Evolutionary conservation across 2,888 invertebrate genomes (phyloP).

Genomic region (Uropetala carovei): DNA sequence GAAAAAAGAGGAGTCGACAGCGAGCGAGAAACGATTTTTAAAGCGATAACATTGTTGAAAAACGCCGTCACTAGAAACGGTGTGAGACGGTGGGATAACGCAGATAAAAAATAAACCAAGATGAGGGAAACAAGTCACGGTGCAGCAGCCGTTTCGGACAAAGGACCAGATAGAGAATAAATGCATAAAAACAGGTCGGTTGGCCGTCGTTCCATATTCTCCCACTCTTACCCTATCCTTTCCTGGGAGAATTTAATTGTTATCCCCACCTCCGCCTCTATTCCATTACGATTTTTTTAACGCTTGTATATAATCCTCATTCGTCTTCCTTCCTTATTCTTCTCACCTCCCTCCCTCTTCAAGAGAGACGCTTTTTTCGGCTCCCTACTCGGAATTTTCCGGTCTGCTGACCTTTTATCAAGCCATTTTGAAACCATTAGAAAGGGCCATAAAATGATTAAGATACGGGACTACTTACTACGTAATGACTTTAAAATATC

Average conservation of each 20-base stretch:
- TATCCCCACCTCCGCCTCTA: not conserved
- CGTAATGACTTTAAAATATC: not conserved
- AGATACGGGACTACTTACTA: not conserved
- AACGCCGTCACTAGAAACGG: not conserved
- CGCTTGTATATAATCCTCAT: not conserved
- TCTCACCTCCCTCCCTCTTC: not conserved
- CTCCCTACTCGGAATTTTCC: not conserved
- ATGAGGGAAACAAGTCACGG: not conserved
- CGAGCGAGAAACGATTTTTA: not conserved
- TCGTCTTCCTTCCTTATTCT: not conserved
- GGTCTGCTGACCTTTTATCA: constrained; percentile 26
- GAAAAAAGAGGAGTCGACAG: not conserved
- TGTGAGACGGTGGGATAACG: not conserved
- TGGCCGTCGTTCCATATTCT: not conserved
- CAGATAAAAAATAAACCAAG: not conserved
- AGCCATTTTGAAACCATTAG: constrained; percentile 36
- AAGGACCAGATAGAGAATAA: not conserved
- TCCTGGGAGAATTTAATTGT: constrained; percentile 23
- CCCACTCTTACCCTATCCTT: not conserved
- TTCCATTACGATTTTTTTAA: not conserved
- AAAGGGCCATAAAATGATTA: constrained; percentile 49
- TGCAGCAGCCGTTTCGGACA: not conserved
- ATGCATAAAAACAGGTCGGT: not conserved
- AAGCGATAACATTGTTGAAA: not conserved
- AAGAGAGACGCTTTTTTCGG: not conserved